These are phyloP conservation scores for Rhaphigaster nebulosa DNA, from an alignment of 2,888 invertebrate genomes.

Conservation along the genomic window DNA sequence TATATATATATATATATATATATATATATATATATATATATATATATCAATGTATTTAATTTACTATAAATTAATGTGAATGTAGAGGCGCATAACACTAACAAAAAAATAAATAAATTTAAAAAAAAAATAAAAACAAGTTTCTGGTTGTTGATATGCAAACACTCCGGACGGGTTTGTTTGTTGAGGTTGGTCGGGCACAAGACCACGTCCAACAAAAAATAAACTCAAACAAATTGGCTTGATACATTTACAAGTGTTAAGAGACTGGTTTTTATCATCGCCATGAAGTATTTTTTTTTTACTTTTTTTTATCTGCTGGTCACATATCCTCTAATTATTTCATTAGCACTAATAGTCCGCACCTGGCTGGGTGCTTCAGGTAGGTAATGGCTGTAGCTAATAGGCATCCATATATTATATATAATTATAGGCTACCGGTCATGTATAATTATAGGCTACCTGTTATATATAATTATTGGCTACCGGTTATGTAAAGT, in stretches of 20 bases:
- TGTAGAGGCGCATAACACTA: too few species aligned
- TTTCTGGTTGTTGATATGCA: not conserved
- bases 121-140: not conserved
- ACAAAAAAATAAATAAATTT: too few species aligned
- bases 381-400: not conserved
- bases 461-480: not conserved
- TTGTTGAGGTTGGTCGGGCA: not conserved
- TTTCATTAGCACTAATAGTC: slow-evolving; percentile 16
- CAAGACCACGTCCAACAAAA: not conserved
- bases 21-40: too few species aligned
- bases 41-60: too few species aligned
- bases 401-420: slow-evolving; percentile 32
- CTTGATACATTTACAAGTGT: slow-evolving; percentile 38
- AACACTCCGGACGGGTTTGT: not conserved
- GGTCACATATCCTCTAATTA: slow-evolving; percentile 15
- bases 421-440: slow-evolving; percentile 17
- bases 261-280: slow-evolving; percentile 18
- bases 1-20: too few species aligned
- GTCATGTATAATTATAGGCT: slow-evolving; percentile 3
- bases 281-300: not conserved
- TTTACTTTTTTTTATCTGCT: not conserved
- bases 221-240: slow-evolving; percentile 36
- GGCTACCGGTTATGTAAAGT: slow-evolving; percentile 12
- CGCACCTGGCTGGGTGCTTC: not conserved
- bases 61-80: too few species aligned